Evolutionary conservation across 2,113 vertebrate species (phyloP), one percentile per base, ranked within the genome.

Genomic region (Nettapus auritus): DNA sequence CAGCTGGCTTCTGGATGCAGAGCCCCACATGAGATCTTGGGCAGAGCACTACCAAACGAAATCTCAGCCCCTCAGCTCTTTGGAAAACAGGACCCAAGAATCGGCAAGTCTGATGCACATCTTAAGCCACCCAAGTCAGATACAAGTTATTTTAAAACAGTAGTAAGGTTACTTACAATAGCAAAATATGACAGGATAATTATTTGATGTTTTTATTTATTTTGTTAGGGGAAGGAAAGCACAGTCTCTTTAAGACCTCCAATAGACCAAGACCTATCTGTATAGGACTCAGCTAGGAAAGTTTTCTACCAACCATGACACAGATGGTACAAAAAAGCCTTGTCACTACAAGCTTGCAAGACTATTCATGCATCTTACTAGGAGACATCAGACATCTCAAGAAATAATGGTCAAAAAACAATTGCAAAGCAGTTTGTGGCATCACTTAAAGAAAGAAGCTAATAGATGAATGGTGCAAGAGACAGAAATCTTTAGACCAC

Each of bases 381-480:
- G 36, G 22, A 8, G 22, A 22, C 75, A 84, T 33, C 53, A 71
- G 46, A 40, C 31, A 46, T 42, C 1, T 4, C 3, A 6, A 22
- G 13, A 8, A 55, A 29, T 19, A 2, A 46, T 2, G 44, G 8
- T 3, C 3, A 69, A 50, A 53, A 62, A 66, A 7, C 5, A 3
- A 5, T 20, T 9, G n/a, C 19, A 59, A 69, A 63, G 13, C 13
- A 42, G 6, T 33, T 75, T 69, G 14, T 15, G 8, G 15, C 19
- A n/a, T 3, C 21, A 9, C 25, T 59, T 76, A 36, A 69, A 76
- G 31, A 59, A 76, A 38, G 29, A 40, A 62, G 12, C 14, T 62
- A 29, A 38, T 11, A 2, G 28, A 3, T 0, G 0, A 59, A 8
- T 2, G 2, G 4, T 18, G 22, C 2, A 0, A 4, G 5, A 60